A percentile compares a stretch with the other conserved stretches of the same genome.
Evolutionary conservation across 2,888 invertebrate species (phyloP).

Genomic region (Hemicrepidius hirtus): DNA sequence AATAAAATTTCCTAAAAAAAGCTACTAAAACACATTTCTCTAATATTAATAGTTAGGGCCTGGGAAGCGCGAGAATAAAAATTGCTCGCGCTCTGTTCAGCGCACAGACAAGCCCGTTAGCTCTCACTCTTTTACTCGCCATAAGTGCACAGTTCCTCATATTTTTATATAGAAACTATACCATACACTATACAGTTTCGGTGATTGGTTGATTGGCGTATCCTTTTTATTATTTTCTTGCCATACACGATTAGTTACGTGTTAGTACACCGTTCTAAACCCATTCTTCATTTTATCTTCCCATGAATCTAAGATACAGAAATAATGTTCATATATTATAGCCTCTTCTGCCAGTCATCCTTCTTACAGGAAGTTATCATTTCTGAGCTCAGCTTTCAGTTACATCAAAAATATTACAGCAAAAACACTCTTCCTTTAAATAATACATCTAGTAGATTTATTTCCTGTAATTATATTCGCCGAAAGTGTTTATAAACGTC

Average conservation of each 20-base stretch:
- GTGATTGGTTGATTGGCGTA: neutral
- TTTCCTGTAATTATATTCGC: slow-evolving; percentile 1
- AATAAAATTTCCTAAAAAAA: too few species aligned
- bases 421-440: slow-evolving; percentile 1
- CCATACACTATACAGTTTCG: too few species aligned
- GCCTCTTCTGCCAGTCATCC: slow-evolving; percentile 15
- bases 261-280: neutral
- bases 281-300: neutral
- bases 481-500: neutral
- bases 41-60: too few species aligned
- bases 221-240: neutral
- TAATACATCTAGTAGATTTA: neutral
- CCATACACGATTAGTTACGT: slow-evolving; percentile 3
- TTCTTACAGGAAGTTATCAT: slow-evolving; percentile 15
- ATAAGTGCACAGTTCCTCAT: too few species aligned
- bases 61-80: too few species aligned
- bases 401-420: neutral
- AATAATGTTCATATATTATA: slow-evolving; percentile 2
- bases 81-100: too few species aligned
- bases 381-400: neutral
- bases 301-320: slow-evolving; percentile 4
- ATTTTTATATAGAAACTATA: too few species aligned
- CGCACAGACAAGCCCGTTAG: too few species aligned
- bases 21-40: too few species aligned
- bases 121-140: too few species aligned